A percentile compares a stretch with the other conserved stretches of the same genome.
Evolutionary conservation across 1,140 invertebrate genomes (phyloP).

Genomic region (Camponotus floridanus): DNA sequence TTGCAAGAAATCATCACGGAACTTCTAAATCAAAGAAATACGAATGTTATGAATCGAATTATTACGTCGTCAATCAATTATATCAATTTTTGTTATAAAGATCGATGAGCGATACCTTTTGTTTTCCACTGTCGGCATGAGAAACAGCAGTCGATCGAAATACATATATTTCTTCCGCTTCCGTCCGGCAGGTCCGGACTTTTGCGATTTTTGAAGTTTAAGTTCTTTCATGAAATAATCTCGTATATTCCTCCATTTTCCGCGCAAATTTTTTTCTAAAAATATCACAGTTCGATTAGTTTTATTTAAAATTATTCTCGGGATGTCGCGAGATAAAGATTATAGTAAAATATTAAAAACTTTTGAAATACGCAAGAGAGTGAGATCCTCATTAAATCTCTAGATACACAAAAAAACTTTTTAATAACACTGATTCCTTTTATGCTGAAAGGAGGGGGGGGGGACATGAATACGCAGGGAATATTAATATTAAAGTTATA

Average conservation of each 20-base stretch:
- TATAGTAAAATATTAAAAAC: background rate
- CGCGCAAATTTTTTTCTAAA: conserved; percentile 81
- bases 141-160: conserved; percentile 80
- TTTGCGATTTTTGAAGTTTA: conserved; percentile 76
- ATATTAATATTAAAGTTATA: no score
- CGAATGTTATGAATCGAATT: background rate
- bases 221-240: conserved; percentile 84
- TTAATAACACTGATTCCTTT: no score
- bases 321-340: background rate
- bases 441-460: no score
- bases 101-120: conserved; percentile 74
- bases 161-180: conserved; percentile 83
- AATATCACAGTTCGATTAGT: conserved; percentile 36
- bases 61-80: background rate
- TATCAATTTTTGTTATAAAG: background rate
- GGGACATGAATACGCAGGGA: no score
- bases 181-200: conserved; percentile 63
- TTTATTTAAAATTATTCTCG: background rate
- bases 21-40: conserved; percentile 34
- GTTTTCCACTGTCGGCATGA: conserved; percentile 80
- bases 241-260: conserved; percentile 83
- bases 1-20: conserved; percentile 66
- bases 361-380: background rate
- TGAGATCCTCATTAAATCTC: no score
- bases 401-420: no score